These are phyloP conservation scores for Gavia stellata DNA, from an alignment of 2,113 vertebrate genomes.

Conservation along the genomic window DNA sequence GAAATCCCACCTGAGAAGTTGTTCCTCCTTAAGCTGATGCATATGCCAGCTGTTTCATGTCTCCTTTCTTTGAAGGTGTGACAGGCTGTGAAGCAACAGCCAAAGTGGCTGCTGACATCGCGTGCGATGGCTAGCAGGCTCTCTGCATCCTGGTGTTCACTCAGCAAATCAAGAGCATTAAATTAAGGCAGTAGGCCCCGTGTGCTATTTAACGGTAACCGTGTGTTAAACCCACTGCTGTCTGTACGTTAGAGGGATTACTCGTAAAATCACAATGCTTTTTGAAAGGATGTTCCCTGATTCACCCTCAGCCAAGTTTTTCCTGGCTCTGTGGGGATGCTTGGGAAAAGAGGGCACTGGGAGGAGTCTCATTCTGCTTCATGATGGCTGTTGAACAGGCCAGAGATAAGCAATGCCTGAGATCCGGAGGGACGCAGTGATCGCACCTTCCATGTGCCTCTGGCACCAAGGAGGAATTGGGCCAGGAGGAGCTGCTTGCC, in stretches of 20 bases:
- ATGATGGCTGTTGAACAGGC: not conserved
- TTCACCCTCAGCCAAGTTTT: not conserved
- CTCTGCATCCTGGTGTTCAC: not conserved
- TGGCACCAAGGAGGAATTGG: not conserved
- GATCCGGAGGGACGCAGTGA: not conserved
- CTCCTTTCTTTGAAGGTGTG: not conserved
- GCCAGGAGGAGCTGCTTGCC: not conserved
- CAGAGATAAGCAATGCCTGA: not conserved
- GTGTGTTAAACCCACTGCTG: not conserved
- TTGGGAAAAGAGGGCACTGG: not conserved
- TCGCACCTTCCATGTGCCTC: not conserved
- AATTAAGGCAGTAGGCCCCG: not conserved
- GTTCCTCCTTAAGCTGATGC: not conserved
- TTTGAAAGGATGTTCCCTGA: not conserved
- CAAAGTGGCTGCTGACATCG: not conserved
- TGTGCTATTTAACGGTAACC: not conserved
- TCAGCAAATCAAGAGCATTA: not conserved
- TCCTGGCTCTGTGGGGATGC: not conserved
- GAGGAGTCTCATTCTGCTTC: not conserved
- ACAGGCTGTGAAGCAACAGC: not conserved
- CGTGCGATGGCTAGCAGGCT: not conserved
- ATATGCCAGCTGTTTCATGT: not conserved
- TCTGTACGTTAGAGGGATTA: not conserved
- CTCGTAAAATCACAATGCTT: not conserved
- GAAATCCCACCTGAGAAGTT: conserved; percentile 1